Evolutionary conservation across 2,797 vertebrate species (phyloP), one percentile per base, ranked within the genome.

Genomic region (Neosilurus mollespiculum): DNA sequence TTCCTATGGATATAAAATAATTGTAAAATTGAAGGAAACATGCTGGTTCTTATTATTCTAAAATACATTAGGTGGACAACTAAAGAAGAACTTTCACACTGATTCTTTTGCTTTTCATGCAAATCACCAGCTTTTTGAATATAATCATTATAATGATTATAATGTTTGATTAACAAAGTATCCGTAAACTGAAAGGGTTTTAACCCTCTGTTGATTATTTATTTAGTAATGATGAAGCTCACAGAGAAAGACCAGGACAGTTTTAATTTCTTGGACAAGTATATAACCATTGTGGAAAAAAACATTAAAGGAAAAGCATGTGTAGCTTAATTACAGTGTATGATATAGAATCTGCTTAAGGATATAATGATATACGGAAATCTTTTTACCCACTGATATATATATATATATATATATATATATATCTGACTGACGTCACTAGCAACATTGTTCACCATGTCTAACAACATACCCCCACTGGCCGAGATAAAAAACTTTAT

Each of bases 21-120:
- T 85, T 88, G 16, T 89, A 53, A 86, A 43, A 81, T 53, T 87
- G 85, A 54, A 54, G 14, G n/a, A 89, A 85, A 81, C 90, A 90
- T 92, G 91, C 87, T 90, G 87, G 81, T 77, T 92, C 88, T 89
- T 87, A 90, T 90, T 90, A 92, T 91, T 91, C 87, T 89, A 90
- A 82, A 88, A 89, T 80, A 86, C 82, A 83, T 81, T 88, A 85
- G 75, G 37, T 53, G 49, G 81, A 80, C 76, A 8, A 62, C 64
- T 62, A 81, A 30, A 78, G 56, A 71, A 71, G 43, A 71, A 51
- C 5, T 14, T 71, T 51, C 9, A 51, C n/a, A 1, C 14, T 20
- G 7, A 67, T 51, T 8, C 37, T 12, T 51, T 51, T 51, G 37
- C 34, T 49, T 69, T 43, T n/a, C 22, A n/a, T 34, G 9, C 10